These are phyloP conservation scores for Phrynocephalus vlangalii DNA, from an alignment of 2,797 vertebrate species.

Conservation along the genomic window DNA sequence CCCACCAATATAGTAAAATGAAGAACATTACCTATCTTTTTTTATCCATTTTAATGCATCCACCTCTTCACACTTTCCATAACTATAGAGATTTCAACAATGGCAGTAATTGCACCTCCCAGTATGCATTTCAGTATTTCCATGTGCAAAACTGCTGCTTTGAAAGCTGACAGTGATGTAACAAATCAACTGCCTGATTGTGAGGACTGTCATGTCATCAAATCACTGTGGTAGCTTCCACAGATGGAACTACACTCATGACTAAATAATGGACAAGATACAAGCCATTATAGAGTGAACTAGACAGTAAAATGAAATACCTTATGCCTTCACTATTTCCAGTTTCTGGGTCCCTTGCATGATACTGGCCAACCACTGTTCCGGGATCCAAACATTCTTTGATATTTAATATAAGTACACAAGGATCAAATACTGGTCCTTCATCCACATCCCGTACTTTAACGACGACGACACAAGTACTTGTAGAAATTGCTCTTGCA, in stretches of 20 bases:
- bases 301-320: conserved; percentile 69
- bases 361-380: conserved; percentile 78
- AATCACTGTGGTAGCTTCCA: too few relatives aligned
- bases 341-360: conserved; percentile 87
- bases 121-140: too few relatives aligned
- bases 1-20: not conserved
- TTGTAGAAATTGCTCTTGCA: conserved; percentile 70
- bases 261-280: not conserved
- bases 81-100: not conserved
- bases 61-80: not conserved
- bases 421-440: conserved; percentile 85
- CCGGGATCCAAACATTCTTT: conserved; percentile 82
- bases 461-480: conserved; percentile 77
- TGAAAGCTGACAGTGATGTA: too few relatives aligned
- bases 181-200: too few relatives aligned
- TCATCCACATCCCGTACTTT: conserved; percentile 83
- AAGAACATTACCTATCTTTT: too few relatives aligned
- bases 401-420: conserved; percentile 69
- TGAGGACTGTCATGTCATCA: too few relatives aligned
- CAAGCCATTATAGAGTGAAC: conserved; percentile 2
- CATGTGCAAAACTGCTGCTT: too few relatives aligned
- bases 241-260: too few relatives aligned
- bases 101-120: not conserved
- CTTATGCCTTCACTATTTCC: conserved; percentile 81
- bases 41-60: too few relatives aligned